A percentile compares a stretch with the other conserved stretches of the same genome.
Evolutionary conservation across 37 sponge, comb jelly and placozoan genomes (phyloP).

Genomic region (Halisarca cf. caerulea): DNA sequence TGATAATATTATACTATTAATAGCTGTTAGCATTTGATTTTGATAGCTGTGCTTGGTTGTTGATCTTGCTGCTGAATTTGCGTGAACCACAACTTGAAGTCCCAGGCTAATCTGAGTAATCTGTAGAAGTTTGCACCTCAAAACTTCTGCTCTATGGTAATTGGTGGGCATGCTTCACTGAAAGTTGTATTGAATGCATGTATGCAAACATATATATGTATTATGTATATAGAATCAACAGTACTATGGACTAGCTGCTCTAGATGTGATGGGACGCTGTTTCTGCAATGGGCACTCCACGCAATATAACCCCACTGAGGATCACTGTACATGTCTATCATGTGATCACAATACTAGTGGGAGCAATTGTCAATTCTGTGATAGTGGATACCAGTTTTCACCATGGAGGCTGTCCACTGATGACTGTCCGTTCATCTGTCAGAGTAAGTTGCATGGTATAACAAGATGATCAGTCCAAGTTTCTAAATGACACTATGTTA

Average conservation of each 20-base stretch:
- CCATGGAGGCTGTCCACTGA: not conserved
- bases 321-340: not conserved
- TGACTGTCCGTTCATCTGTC: slow-evolving; percentile 29
- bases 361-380: not conserved
- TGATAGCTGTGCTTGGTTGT: too few relatives aligned
- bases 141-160: too few relatives aligned
- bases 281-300: slow-evolving; percentile 17
- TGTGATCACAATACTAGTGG: not conserved
- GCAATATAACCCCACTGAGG: not conserved
- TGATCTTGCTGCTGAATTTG: too few relatives aligned
- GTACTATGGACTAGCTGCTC: slow-evolving; percentile 6
- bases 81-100: too few relatives aligned
- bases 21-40: too few relatives aligned
- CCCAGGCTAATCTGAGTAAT: too few relatives aligned
- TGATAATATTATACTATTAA: too few relatives aligned
- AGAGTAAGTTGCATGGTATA: not conserved
- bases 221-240: not conserved
- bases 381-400: slow-evolving; percentile 21
- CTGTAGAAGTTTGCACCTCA: too few relatives aligned
- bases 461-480: too few relatives aligned
- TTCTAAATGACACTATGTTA: too few relatives aligned
- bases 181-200: not conserved
- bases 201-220: not conserved
- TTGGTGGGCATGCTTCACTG: too few relatives aligned
- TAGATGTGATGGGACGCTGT: slow-evolving; percentile 2